Evolutionary conservation across 2,113 vertebrate genomes (phyloP).

Genomic region (Heteronetta atricapilla): DNA sequence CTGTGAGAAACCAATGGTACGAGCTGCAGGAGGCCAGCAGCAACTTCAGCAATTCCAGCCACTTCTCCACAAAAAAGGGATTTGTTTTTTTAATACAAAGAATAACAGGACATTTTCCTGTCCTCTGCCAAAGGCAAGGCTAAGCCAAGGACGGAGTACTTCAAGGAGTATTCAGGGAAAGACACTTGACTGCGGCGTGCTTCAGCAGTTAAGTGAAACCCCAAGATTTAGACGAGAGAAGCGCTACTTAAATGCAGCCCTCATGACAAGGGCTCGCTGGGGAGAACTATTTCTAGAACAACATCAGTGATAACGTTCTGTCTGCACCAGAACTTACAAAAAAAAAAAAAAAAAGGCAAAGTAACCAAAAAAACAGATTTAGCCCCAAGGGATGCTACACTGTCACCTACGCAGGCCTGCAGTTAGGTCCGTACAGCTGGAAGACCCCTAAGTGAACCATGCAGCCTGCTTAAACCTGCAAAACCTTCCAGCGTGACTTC

Average conservation of each 20-base stretch:
- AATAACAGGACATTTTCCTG: background rate
- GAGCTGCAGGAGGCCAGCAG: background rate
- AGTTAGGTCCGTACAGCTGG: background rate
- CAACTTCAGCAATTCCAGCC: background rate
- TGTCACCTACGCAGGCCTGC: fast-evolving
- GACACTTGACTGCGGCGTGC: background rate
- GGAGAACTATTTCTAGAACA: background rate
- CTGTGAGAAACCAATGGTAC: fast-evolving
- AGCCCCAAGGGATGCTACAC: background rate
- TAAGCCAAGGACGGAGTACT: background rate
- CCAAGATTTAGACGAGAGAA: background rate
- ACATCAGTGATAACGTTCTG: background rate
- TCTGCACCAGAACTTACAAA: background rate
- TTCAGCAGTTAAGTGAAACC: background rate
- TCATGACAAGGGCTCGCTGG: fast-evolving
- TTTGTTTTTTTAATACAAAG: background rate
- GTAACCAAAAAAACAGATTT: background rate
- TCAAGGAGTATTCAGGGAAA: background rate
- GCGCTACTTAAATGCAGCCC: fast-evolving
- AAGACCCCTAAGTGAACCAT: background rate
- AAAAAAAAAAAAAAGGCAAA: background rate
- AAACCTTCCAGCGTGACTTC: background rate
- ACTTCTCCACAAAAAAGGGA: background rate
- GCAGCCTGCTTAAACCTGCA: background rate
- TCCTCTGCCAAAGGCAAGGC: background rate